Conservation (phyloP, 2,113 vertebrate genomes). For the Pterophyllum scalare region DNA sequence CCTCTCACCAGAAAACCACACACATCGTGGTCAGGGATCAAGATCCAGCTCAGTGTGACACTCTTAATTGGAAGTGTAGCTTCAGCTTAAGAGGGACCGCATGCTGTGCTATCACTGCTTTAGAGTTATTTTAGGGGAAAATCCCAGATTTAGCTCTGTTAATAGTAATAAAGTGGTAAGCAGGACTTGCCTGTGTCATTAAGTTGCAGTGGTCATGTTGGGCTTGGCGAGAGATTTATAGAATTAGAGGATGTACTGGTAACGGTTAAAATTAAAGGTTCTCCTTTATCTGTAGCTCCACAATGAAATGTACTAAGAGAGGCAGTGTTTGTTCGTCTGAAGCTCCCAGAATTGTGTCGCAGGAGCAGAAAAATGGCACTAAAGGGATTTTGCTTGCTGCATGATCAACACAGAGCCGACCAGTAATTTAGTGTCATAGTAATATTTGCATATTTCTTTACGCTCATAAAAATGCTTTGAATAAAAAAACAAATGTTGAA, state of each 20-base stretch:
- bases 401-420: neutral
- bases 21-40: conserved; percentile 32
- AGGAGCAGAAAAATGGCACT: neutral
- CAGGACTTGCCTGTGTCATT: conserved; percentile 35
- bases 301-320: neutral
- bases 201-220: conserved; percentile 21
- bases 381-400: neutral
- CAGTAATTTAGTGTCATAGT: neutral
- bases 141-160: conserved; percentile 51
- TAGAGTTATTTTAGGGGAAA: conserved; percentile 43
- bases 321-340: neutral
- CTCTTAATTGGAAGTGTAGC: conserved; percentile 39
- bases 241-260: conserved; percentile 12
- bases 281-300: conserved; percentile 17
- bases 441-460: neutral
- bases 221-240: neutral
- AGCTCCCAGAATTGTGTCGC: neutral
- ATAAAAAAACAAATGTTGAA: neutral
- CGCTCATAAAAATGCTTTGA: neutral
- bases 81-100: conserved; percentile 58
- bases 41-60: conserved; percentile 43
- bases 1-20: conserved; percentile 41
- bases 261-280: conserved; percentile 23
- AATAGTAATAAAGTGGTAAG: conserved; percentile 50
- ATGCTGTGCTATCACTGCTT: conserved; percentile 49